Evolutionary conservation across 2,113 vertebrate species (phyloP).

Genomic region (Stegostoma tigrinum): DNA sequence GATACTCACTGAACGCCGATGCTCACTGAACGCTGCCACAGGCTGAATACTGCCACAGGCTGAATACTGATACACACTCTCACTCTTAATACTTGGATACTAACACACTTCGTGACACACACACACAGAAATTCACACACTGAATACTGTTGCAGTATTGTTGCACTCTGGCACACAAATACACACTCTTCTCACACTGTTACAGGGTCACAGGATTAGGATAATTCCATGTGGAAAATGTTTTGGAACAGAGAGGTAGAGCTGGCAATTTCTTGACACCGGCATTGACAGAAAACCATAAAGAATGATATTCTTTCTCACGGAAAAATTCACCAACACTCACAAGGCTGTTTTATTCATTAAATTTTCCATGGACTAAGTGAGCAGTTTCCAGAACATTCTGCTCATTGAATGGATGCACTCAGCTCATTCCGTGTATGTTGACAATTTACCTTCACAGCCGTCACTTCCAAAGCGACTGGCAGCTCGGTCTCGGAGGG

Average conservation of each 20-base stretch:
- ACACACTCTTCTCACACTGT: neutral
- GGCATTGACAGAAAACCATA: slow-evolving; percentile 11
- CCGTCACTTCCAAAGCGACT: neutral
- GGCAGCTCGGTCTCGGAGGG: neutral
- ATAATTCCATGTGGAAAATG: neutral
- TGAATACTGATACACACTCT: neutral
- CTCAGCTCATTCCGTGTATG: neutral
- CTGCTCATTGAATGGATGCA: neutral
- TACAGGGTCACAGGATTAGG: neutral
- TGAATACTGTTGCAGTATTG: neutral
- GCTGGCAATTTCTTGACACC: slow-evolving; percentile 22
- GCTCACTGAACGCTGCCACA: too few species aligned
- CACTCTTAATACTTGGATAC: too few species aligned
- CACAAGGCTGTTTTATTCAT: slow-evolving; percentile 27
- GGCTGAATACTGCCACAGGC: neutral
- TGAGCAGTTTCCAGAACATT: slow-evolving; percentile 10
- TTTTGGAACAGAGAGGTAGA: neutral
- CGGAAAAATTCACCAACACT: neutral
- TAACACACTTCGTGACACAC: neutral
- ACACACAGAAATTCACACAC: too few species aligned
- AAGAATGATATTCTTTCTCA: neutral
- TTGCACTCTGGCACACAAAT: neutral
- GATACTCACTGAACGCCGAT: too few species aligned
- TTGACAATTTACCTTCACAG: neutral
- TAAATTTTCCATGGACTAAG: slow-evolving; percentile 3